Evolutionary conservation across 2,888 invertebrate genomes (phyloP), one percentile per base, ranked within the genome.

Genomic region (Odontothrips loti): DNA sequence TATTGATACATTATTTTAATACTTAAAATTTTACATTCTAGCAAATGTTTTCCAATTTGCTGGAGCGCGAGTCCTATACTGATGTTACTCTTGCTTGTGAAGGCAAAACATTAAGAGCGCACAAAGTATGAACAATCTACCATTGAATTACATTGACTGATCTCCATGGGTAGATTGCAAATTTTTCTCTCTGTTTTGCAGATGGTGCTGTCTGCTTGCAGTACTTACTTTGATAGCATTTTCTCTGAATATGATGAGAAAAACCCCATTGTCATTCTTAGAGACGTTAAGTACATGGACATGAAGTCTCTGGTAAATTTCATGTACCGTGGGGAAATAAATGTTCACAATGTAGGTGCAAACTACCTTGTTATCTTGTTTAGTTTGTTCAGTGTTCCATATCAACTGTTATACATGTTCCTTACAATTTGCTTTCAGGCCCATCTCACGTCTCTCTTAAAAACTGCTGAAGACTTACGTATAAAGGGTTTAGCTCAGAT

Each of bases 311-410:
- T 97, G 84, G 94, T 97, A 81, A 95, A 96, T 87, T 97, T 96
- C 87, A 97, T 97, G 96, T 97, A 97, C 88, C 95, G 95, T 86
- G 97, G 97, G 83, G 97, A 97, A 89, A 96, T 97, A 88, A 96
- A 96, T 89, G 96, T 97, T 82, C 95, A 96, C 86, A 96, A 96
- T 89, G 96, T 96, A 88, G 93, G 94, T 92, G 3, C 3, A 6
- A 43, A 43, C 34, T 43, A 43, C 6, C 34, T 43, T 6, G 84
- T 81, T 81, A 81, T 82, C 78, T 23, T 81, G 75, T 47, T 82
- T 82, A 80, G 48, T 83, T 84, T 58, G 43, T 68, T 78, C 27
- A 63, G 80, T 79, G 75, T 79, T 23, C 47, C 48, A 63, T 63
- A 47, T 29, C 47, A 58, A 75, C 23, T 47, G 20, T 47, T 79